A percentile compares a stretch with the other conserved stretches of the same genome.
Evolutionary conservation across 1,140 invertebrate species (phyloP).

Genomic region (Asobara japonica): DNA sequence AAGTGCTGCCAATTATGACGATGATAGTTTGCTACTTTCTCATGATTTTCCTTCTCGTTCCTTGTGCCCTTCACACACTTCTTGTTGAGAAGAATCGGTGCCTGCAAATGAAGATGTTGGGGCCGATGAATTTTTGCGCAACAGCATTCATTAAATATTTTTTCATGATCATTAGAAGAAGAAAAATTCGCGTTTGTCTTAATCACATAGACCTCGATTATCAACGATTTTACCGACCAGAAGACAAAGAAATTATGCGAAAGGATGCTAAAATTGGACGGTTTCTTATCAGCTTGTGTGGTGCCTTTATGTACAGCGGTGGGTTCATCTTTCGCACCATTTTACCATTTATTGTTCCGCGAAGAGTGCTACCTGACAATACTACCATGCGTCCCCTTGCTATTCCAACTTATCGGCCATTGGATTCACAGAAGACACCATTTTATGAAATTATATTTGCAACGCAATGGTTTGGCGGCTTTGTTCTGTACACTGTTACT

Average conservation of each 20-base stretch:
- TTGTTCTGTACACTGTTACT: conserved; percentile 30
- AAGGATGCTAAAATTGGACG: conserved; percentile 33
- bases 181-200: not conserved
- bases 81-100: not conserved
- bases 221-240: not conserved
- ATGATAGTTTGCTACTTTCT: conserved; percentile 10
- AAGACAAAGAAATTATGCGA: conserved; percentile 35
- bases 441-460: conserved; percentile 35
- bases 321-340: conserved; percentile 53
- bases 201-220: conserved; percentile 18
- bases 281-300: conserved; percentile 38
- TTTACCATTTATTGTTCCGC: conserved; percentile 46
- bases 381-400: conserved; percentile 27
- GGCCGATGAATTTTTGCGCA: not conserved
- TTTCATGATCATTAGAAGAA: not conserved
- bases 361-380: conserved; percentile 9
- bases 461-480: conserved; percentile 2
- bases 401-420: conserved; percentile 25
- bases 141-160: not conserved
- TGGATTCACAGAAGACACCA: conserved; percentile 17
- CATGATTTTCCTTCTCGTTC: not conserved
- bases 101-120: not conserved
- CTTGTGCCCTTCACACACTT: not conserved
- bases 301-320: conserved; percentile 50
- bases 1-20: conserved; percentile 21